These are phyloP conservation scores for Drosophila prolongata DNA, from an alignment of 2,888 invertebrate species.

Conservation along the genomic window DNA sequence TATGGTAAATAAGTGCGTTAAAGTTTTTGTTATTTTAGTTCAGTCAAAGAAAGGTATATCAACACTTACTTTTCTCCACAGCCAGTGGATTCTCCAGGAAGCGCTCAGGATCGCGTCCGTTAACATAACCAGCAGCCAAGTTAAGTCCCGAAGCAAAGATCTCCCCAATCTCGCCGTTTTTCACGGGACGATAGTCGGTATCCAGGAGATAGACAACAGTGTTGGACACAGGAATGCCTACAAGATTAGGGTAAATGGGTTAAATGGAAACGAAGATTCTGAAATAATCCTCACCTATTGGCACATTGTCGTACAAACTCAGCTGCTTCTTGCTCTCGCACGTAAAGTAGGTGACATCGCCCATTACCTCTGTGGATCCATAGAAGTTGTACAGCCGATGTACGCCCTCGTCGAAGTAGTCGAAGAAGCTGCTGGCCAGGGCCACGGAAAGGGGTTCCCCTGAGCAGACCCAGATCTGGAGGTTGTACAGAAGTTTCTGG, in stretches of 20 bases:
- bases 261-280: background rate
- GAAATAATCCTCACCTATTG: conserved; percentile 88
- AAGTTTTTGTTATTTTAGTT: no score
- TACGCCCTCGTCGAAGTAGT: conserved; percentile 88
- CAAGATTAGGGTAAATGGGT: conserved; percentile 19
- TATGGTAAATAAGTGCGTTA: no score
- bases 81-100: conserved; percentile 91
- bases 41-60: background rate
- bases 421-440: conserved; percentile 91
- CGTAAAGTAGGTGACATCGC: conserved; percentile 93
- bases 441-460: conserved; percentile 92
- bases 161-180: conserved; percentile 91
- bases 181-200: conserved; percentile 89
- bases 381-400: conserved; percentile 93
- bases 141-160: conserved; percentile 92
- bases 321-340: conserved; percentile 87
- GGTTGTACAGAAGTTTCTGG: conserved; percentile 86
- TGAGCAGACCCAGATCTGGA: conserved; percentile 94
- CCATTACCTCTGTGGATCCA: conserved; percentile 96
- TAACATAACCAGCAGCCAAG: conserved; percentile 92
- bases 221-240: conserved; percentile 92
- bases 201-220: conserved; percentile 92
- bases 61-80: conserved; percentile 86
- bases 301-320: conserved; percentile 88
- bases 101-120: conserved; percentile 89